Evolutionary conservation across 2,888 invertebrate species (phyloP).

Genomic region (Odontocolon sp.): DNA sequence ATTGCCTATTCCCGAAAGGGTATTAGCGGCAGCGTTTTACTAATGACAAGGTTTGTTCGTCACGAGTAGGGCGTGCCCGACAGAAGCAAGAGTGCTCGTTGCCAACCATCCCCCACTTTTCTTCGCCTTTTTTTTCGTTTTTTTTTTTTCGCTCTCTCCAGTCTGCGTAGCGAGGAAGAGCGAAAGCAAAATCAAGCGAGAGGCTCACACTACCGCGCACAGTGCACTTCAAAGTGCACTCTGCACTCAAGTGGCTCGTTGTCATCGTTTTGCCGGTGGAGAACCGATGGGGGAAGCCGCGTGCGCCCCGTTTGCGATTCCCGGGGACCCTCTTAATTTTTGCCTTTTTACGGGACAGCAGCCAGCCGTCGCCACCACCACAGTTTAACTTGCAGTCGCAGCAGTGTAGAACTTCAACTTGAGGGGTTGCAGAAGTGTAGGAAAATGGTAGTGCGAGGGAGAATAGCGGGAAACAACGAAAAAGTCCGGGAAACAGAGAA

Average conservation of each 20-base stretch:
- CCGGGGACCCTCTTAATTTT: conserved; percentile 38
- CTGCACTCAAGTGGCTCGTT: conserved; percentile 59
- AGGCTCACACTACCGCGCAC: conserved; percentile 17
- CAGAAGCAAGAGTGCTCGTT: background rate
- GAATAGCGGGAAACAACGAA: background rate
- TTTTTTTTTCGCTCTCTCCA: conserved; percentile 26
- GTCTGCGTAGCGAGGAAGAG: conserved; percentile 1
- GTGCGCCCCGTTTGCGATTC: conserved; percentile 40
- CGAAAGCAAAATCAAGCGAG: conserved; percentile 24
- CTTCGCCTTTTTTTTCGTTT: conserved; percentile 19
- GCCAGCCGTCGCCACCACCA: background rate
- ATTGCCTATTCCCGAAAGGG: conserved; percentile 13
- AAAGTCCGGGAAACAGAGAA: background rate
- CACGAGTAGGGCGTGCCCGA: conserved; percentile 50
- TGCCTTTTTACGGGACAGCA: conserved; percentile 37
- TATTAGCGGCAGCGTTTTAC: conserved; percentile 52
- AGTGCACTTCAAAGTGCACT: conserved; percentile 61
- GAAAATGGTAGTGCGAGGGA: background rate
- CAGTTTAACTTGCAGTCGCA: background rate
- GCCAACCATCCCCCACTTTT: background rate
- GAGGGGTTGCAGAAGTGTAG: background rate
- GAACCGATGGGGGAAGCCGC: conserved; percentile 26
- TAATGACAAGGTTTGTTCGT: conserved; percentile 52
- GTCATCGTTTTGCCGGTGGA: conserved; percentile 29
- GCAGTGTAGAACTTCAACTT: background rate